phyloP scores from a whole-genome alignment of 2,888 invertebrate species.

The Hemistola chrysoprasaria region DNA sequence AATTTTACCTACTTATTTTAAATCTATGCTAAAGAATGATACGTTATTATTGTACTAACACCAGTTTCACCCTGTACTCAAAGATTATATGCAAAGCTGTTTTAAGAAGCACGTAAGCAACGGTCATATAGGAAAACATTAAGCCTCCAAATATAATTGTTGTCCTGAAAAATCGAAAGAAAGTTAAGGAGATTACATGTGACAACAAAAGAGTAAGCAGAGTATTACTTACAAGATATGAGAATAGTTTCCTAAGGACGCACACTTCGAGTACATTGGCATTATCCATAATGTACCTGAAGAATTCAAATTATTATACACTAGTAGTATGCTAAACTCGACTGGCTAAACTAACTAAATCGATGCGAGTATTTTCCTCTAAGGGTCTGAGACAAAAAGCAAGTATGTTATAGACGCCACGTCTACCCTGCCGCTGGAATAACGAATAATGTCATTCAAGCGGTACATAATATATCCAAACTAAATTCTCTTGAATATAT shows the following conservation, averaged over 20 bases:
- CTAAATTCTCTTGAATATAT: no score
- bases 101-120: slow-evolving; percentile 58
- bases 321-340: no score
- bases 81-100: slow-evolving; percentile 68
- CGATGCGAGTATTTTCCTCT: no score
- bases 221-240: slow-evolving; percentile 57
- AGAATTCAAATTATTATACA: no score
- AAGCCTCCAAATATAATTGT: slow-evolving; percentile 61
- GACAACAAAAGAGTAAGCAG: not conserved
- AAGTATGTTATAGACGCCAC: no score
- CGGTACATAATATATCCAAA: no score
- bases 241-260: slow-evolving; percentile 50
- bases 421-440: no score
- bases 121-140: slow-evolving; percentile 57
- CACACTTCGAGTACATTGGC: slow-evolving; percentile 70
- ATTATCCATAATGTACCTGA: slow-evolving; percentile 67
- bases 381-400: no score
- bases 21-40: not conserved
- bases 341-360: no score
- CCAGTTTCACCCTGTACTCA: slow-evolving; percentile 67
- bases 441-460: no score
- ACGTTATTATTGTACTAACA: slow-evolving; percentile 49
- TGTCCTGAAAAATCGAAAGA: slow-evolving; percentile 42
- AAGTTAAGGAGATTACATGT: not conserved
- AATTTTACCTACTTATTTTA: no score